phyloP scores from a whole-genome alignment of 1,140 invertebrate genomes.

The Drosophila varians region DNA sequence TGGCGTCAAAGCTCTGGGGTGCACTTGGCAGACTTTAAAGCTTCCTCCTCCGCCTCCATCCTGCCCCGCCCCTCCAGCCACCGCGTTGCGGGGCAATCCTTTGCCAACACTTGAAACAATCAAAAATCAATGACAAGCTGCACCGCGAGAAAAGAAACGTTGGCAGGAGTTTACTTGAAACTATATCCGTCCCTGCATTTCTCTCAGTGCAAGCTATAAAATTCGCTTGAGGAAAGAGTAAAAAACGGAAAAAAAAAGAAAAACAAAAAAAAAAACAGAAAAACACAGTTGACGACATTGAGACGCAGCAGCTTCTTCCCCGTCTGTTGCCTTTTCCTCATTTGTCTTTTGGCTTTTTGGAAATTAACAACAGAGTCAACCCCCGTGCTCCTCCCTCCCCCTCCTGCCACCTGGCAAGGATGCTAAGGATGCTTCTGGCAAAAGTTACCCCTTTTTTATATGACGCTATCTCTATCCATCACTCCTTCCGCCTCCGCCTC shows the following conservation, averaged over 20 bases:
- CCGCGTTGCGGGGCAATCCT: too few relatives aligned
- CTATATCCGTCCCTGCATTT: neutral
- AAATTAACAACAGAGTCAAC: constrained; percentile 72
- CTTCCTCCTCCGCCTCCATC: constrained; percentile 4
- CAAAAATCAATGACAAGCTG: constrained; percentile 75
- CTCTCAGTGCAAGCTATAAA: constrained; percentile 12
- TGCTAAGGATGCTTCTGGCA: constrained; percentile 33
- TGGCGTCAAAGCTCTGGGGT: constrained; percentile 77
- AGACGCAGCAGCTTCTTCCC: constrained; percentile 41
- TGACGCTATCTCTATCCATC: constrained; percentile 52
- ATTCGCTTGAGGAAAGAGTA: neutral
- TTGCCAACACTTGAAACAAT: constrained; percentile 73
- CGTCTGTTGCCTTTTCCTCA: constrained; percentile 68
- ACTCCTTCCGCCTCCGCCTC: constrained; percentile 2
- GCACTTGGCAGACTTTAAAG: constrained; percentile 71
- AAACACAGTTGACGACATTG: constrained; percentile 61
- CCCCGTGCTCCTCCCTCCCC: too few relatives aligned
- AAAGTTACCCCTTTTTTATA: constrained; percentile 76
- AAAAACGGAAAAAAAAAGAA: neutral
- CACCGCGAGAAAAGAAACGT: constrained; percentile 9
- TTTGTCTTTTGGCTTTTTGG: constrained; percentile 80
- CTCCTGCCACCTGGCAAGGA: too few relatives aligned
- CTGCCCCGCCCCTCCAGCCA: neutral
- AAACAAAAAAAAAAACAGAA: neutral
- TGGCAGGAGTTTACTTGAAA: too few relatives aligned